Percentiles rank a stretch among this genome's conserved stretches.
Evolutionary conservation across 2,888 invertebrate species (phyloP).

Genomic region (Hoplodrina ambigua): DNA sequence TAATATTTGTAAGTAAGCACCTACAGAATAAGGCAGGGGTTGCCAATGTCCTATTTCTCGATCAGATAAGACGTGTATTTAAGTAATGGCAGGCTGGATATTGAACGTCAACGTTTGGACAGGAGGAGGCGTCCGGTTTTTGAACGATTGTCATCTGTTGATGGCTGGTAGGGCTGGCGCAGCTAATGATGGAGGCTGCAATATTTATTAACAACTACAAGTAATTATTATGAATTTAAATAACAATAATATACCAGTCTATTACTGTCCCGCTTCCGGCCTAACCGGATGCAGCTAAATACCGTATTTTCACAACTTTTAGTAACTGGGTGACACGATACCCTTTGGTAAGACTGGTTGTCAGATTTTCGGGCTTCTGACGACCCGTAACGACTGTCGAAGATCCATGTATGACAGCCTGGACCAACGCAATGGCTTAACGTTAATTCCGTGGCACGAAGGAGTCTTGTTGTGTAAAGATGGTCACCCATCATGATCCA

Average conservation of each 20-base stretch:
- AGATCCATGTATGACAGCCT: too few relatives aligned
- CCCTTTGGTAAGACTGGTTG: too few relatives aligned
- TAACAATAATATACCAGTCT: not conserved
- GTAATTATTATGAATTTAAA: not conserved
- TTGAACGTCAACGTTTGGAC: constrained; percentile 79
- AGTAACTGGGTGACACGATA: too few relatives aligned
- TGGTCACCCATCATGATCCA: too few relatives aligned
- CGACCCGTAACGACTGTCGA: too few relatives aligned
- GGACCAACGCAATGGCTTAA: too few relatives aligned
- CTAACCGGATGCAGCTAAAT: too few relatives aligned
- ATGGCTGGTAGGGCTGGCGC: constrained; percentile 81
- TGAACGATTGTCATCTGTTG: constrained; percentile 87
- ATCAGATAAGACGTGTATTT: constrained; percentile 63
- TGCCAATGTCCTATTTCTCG: constrained; percentile 58
- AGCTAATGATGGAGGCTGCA: not conserved
- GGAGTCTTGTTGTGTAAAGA: too few relatives aligned
- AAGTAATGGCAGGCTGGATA: constrained; percentile 75
- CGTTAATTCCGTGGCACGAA: too few relatives aligned
- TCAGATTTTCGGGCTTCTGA: too few relatives aligned
- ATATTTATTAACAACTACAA: not conserved
- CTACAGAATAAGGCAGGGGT: constrained; percentile 26
- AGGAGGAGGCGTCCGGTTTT: constrained; percentile 82
- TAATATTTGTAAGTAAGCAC: not conserved
- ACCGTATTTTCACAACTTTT: too few relatives aligned
- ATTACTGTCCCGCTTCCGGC: too few relatives aligned